These are phyloP conservation scores for Pseudochaenichthys georgianus DNA, from an alignment of 2,797 vertebrate species.

Conservation along the genomic window DNA sequence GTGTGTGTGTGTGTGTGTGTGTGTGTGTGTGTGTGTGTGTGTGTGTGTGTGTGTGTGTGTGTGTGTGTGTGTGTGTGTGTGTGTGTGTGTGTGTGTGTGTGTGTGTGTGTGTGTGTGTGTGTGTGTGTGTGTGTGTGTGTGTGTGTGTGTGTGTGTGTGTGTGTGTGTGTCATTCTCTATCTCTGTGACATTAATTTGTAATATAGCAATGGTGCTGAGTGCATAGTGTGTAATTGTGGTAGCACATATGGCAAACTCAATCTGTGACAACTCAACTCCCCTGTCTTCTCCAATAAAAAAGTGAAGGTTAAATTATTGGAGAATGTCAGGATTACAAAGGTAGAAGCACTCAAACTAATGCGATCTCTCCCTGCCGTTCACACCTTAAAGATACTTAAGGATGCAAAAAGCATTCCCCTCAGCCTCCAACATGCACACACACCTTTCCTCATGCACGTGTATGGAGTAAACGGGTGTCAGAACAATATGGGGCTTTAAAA, in stretches of 20 bases:
- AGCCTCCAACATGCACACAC: background rate
- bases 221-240: background rate
- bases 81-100: too few species aligned
- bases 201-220: slow-evolving; percentile 32
- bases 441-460: background rate
- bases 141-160: background rate
- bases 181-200: slow-evolving; percentile 42
- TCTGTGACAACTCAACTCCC: slow-evolving; percentile 33
- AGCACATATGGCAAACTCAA: slow-evolving; percentile 17
- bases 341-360: slow-evolving; percentile 9
- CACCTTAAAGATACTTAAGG: slow-evolving; percentile 18
- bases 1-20: too few species aligned
- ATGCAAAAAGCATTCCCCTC: slow-evolving; percentile 20
- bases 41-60: too few species aligned
- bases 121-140: too few species aligned
- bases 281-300: slow-evolving; percentile 17
- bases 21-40: background rate
- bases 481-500: slow-evolving; percentile 24
- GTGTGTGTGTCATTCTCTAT: slow-evolving; percentile 34
- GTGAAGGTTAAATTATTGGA: slow-evolving; percentile 28
- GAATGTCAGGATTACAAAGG: slow-evolving; percentile 25
- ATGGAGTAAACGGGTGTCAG: slow-evolving; percentile 44
- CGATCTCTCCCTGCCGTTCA: background rate
- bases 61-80: too few species aligned
- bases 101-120: too few species aligned